Evolutionary conservation across 2,888 invertebrate species (phyloP), one percentile per base, ranked within the genome.

Genomic region (Pedicia rivosa): DNA sequence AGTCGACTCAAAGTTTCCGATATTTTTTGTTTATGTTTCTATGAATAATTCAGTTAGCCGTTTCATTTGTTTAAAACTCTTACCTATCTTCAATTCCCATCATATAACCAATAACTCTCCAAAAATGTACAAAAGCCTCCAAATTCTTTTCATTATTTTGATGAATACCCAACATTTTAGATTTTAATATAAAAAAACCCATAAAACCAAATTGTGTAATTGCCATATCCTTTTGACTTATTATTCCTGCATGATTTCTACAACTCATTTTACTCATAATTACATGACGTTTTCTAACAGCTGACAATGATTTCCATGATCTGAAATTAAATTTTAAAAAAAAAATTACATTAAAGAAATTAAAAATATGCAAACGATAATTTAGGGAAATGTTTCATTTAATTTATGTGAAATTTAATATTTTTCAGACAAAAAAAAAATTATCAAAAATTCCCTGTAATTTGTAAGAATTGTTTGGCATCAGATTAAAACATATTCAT

Each of bases 151-250:
- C 57, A 8, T 64, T 66, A 3, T 67, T 58, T 42, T 70, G 66
- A 7, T 66, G 55, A 10, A 88, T 62, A 0, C 83, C 81, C 32
- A 86, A 66, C 37, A 66, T 56, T 38, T 74, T 65, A 0, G 74
- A 68, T 35, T 70, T 70, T 5, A 80, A 27, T 13, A 34, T 14
- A 19, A 14, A 8, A 28, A 12, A 41, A 2, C 87, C 90, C 52
- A 90, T 70, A 53, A 91, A 91, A 3, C 86, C 88, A 52, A 83
- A 84, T 57, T 84, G 86, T 0, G 90, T 87, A 8, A 90, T 55
- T 0, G 79, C 79, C 69, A 92, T 72, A 53, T 90, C 88, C 44
- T 78, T 70, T 55, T 91, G 91, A 0, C 78, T 74, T 24, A 88
- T 74, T 25, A 65, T 61, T 0, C 70, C 70, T 1, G 59, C 59